Evolutionary conservation across 1,140 invertebrate species (phyloP).

Genomic region (Drosophila tani): DNA sequence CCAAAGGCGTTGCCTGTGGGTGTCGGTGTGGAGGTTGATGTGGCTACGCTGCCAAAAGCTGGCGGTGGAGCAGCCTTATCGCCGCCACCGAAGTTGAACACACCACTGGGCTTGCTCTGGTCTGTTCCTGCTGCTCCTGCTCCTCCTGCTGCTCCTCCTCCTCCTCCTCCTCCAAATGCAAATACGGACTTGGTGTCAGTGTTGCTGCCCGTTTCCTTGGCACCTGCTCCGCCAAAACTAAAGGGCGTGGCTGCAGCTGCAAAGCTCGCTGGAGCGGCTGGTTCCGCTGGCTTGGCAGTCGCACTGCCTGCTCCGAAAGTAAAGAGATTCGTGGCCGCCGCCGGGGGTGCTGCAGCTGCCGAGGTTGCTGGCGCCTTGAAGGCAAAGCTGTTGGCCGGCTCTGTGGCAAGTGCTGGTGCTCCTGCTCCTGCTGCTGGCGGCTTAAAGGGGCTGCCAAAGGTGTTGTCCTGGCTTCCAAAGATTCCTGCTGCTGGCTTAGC

Average conservation of each 20-base stretch:
- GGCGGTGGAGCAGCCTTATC: conserved; percentile 10
- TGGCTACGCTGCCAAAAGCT: conserved; percentile 17
- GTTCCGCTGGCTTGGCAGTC: neutral
- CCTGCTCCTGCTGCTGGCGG: neutral
- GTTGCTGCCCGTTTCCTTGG: neutral
- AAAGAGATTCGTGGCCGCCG: conserved; percentile 31
- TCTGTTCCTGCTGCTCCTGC: conserved; percentile 5
- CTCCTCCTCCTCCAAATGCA: conserved; percentile 38
- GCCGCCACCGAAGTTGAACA: conserved; percentile 50
- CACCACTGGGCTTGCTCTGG: conserved; percentile 16
- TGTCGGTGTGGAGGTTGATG: neutral
- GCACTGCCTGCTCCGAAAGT: conserved; percentile 8
- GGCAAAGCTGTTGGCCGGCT: conserved; percentile 10
- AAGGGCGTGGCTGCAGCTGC: conserved; percentile 5
- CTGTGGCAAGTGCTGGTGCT: neutral
- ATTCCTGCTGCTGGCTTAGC: conserved; percentile 4
- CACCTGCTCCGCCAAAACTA: conserved; percentile 28
- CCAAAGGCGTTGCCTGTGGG: conserved; percentile 27
- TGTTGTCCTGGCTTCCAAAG: conserved; percentile 21
- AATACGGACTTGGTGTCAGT: conserved; percentile 14
- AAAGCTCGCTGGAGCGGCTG: conserved; percentile 12
- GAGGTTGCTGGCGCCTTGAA: conserved; percentile 13
- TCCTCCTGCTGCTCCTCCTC: conserved; percentile 6
- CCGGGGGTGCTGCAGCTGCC: neutral
- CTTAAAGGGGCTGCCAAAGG: conserved; percentile 24